Evolutionary conservation across 2,797 vertebrate genomes (phyloP).

Genomic region (Microcaecilia unicolor): DNA sequence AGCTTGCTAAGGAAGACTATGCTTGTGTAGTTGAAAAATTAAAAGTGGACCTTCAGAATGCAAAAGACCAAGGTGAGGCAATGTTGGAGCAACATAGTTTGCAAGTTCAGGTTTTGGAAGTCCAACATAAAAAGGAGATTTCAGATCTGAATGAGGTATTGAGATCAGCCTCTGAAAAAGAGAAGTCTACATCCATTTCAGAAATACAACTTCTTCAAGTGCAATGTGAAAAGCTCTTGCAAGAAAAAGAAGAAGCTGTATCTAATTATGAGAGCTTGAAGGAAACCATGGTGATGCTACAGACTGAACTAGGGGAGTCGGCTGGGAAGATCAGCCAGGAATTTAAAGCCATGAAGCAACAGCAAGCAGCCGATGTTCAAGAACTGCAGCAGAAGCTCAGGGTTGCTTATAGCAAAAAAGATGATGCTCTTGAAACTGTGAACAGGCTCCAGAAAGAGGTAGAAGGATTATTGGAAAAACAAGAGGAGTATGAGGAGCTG

Average conservation of each 20-base stretch:
- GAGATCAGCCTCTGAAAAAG: slow-evolving; percentile 43
- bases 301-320: slow-evolving; percentile 71
- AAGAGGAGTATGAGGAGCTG: slow-evolving; percentile 44
- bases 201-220: slow-evolving; percentile 58
- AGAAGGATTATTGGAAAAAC: slow-evolving; percentile 34
- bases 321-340: slow-evolving; percentile 74
- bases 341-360: slow-evolving; percentile 75
- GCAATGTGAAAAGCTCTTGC: slow-evolving; percentile 53
- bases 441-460: slow-evolving; percentile 49
- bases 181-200: slow-evolving; percentile 42
- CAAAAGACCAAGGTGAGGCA: slow-evolving; percentile 24
- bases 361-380: slow-evolving; percentile 61
- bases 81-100: slow-evolving; percentile 30
- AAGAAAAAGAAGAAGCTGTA: slow-evolving; percentile 69
- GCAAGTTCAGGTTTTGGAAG: slow-evolving; percentile 40
- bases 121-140: slow-evolving; percentile 49
- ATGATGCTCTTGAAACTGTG: slow-evolving; percentile 57
- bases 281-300: slow-evolving; percentile 67
- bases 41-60: slow-evolving; percentile 46
- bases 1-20: slow-evolving; percentile 73
- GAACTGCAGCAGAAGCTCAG: slow-evolving; percentile 71
- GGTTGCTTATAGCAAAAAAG: slow-evolving; percentile 65
- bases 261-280: slow-evolving; percentile 66
- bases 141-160: slow-evolving; percentile 44
- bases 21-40: slow-evolving; percentile 50